These are phyloP conservation scores for Forbesichthys agassizii DNA, from an alignment of 2,113 vertebrate genomes.

Conservation along the genomic window DNA sequence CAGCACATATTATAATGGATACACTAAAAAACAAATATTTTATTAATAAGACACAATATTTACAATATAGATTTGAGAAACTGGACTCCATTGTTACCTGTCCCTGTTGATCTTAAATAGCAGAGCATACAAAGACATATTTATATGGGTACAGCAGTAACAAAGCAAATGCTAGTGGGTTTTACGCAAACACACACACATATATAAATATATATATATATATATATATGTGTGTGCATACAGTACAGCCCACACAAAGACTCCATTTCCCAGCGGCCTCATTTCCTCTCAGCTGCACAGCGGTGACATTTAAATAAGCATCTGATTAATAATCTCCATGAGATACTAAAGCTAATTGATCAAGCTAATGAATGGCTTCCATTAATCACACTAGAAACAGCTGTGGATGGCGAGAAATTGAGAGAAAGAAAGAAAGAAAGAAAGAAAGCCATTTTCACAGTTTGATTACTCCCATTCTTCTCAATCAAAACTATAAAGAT, in stretches of 20 bases:
- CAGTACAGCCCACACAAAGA: slow-evolving; percentile 21
- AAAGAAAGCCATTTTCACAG: slow-evolving; percentile 4
- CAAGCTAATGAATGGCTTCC: slow-evolving; percentile 73
- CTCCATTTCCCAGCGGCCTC: slow-evolving; percentile 63
- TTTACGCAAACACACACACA: background rate
- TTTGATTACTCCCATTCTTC: slow-evolving; percentile 32
- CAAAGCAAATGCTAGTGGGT: background rate
- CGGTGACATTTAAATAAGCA: slow-evolving; percentile 75
- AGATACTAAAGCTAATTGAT: slow-evolving; percentile 72
- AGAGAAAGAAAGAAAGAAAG: slow-evolving; percentile 12
- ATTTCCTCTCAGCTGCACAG: slow-evolving; percentile 55
- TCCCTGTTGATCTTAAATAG: background rate
- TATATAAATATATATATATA: background rate
- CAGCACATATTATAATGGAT: slow-evolving; percentile 35
- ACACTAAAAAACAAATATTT: slow-evolving; percentile 30
- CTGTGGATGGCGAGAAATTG: slow-evolving; percentile 31
- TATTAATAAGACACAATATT: slow-evolving; percentile 50
- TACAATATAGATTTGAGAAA: slow-evolving; percentile 24
- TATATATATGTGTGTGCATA: background rate
- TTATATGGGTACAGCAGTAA: slow-evolving; percentile 21
- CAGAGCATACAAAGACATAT: slow-evolving; percentile 1
- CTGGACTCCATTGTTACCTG: background rate
- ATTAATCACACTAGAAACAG: slow-evolving; percentile 68
- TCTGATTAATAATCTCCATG: slow-evolving; percentile 74
- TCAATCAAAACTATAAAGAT: slow-evolving; percentile 31